Conservation (phyloP, 2,888 invertebrate genomes). For the Rhorus exstirpatorius region DNA sequence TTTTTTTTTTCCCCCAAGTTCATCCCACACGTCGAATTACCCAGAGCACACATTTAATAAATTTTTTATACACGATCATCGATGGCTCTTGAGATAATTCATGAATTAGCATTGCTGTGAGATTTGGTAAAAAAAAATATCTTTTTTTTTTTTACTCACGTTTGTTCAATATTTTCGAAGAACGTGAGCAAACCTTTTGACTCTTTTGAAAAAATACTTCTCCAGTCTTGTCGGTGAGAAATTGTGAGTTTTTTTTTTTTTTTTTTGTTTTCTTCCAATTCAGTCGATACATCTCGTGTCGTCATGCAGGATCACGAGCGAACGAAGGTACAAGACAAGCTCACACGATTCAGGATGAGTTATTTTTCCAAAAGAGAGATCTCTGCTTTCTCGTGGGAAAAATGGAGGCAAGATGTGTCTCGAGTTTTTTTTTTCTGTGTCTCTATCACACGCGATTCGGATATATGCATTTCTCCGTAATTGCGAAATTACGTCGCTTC, state of each 20-base stretch:
- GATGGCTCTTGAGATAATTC: background rate
- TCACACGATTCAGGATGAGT: conserved; percentile 22
- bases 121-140: background rate
- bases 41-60: background rate
- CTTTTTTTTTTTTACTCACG: background rate
- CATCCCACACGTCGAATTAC: background rate
- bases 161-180: background rate
- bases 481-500: background rate
- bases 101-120: background rate
- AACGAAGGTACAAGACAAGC: background rate
- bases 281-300: background rate
- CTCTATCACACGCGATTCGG: conserved; percentile 2
- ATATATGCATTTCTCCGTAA: background rate
- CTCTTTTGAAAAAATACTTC: background rate
- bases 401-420: conserved; percentile 15
- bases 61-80: background rate
- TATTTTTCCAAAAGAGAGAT: conserved; percentile 20
- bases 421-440: conserved; percentile 5
- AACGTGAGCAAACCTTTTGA: background rate
- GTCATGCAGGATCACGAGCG: conserved; percentile 21
- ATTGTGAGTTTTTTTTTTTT: background rate
- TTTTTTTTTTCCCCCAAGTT: conserved; percentile 45
- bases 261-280: background rate
- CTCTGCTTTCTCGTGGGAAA: conserved; percentile 31
- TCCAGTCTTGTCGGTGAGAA: background rate